Evolutionary conservation across 23 tunicate species (phyloP).

Genomic region (Halocynthia roretzi): DNA sequence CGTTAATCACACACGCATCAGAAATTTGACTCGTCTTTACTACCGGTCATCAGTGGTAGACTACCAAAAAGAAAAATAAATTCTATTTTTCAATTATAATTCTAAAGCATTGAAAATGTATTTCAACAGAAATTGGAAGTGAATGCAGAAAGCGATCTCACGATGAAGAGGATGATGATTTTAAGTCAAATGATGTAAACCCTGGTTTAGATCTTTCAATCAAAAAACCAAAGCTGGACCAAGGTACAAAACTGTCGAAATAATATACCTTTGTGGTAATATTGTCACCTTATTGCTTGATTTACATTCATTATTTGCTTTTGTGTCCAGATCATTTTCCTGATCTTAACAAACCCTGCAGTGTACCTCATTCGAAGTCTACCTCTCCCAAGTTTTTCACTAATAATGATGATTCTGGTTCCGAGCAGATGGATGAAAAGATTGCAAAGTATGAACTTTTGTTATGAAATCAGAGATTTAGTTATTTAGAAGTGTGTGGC

Average conservation of each 20-base stretch:
- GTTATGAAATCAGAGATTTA: too few species aligned
- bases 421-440: too few species aligned
- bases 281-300: too few species aligned
- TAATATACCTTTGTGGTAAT: background rate
- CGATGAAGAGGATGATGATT: background rate
- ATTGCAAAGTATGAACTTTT: too few species aligned
- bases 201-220: slow-evolving; percentile 53
- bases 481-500: too few species aligned
- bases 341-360: background rate
- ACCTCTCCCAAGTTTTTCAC: slow-evolving; percentile 3
- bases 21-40: too few species aligned
- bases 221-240: slow-evolving; percentile 24
- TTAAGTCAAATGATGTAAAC: background rate
- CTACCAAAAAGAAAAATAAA: too few species aligned
- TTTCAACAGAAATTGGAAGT: background rate
- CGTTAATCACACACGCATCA: too few species aligned
- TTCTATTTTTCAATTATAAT: too few species aligned
- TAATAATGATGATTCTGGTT: too few species aligned
- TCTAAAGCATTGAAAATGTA: background rate
- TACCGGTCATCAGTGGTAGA: too few species aligned
- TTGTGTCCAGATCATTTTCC: background rate
- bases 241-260: background rate
- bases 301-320: too few species aligned
- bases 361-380: slow-evolving; percentile 9
- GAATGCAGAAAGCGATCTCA: background rate